Percentiles rank a stretch among this genome's conserved stretches.
Conservation (phyloP, 2,797 vertebrate genomes). For the Delichon dasypus region DNA sequence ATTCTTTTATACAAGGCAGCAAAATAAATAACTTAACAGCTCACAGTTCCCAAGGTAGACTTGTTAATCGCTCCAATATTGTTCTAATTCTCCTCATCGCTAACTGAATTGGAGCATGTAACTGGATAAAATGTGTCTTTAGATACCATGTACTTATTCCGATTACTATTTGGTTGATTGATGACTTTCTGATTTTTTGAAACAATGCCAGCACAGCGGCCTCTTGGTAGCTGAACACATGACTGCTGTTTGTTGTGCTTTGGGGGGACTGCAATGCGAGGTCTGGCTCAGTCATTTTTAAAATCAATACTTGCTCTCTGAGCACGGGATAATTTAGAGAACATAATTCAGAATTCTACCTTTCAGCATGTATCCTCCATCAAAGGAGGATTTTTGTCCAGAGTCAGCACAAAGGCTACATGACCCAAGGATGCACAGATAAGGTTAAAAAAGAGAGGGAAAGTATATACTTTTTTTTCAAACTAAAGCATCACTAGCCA, state of each 20-base stretch:
- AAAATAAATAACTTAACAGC: constrained; percentile 75
- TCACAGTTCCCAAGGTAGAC: constrained; percentile 65
- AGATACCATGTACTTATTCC: constrained; percentile 74
- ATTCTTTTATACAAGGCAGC: constrained; percentile 61
- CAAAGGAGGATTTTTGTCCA: constrained; percentile 78
- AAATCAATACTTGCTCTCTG: constrained; percentile 96
- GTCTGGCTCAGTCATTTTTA: constrained; percentile 92
- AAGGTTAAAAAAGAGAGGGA: constrained; percentile 73
- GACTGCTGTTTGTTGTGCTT: constrained; percentile 79
- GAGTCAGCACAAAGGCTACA: constrained; percentile 79
- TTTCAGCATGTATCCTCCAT: constrained; percentile 89
- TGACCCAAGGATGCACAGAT: constrained; percentile 75
- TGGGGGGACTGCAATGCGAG: constrained; percentile 78
- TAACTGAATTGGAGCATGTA: constrained; percentile 71
- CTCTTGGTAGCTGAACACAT: constrained; percentile 70
- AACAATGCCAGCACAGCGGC: constrained; percentile 77
- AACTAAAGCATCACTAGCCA: neutral
- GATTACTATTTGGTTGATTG: constrained; percentile 76
- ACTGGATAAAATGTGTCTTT: constrained; percentile 75
- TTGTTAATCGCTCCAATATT: constrained; percentile 73
- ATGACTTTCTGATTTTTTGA: constrained; percentile 82
- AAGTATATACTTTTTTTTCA: constrained; percentile 35
- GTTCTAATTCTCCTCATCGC: constrained; percentile 71
- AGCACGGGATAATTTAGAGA: constrained; percentile 94
- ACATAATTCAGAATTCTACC: constrained; percentile 97